These are phyloP conservation scores for Basileuterus tristriatus DNA, from an alignment of 2,797 vertebrate species.

Conservation along the genomic window DNA sequence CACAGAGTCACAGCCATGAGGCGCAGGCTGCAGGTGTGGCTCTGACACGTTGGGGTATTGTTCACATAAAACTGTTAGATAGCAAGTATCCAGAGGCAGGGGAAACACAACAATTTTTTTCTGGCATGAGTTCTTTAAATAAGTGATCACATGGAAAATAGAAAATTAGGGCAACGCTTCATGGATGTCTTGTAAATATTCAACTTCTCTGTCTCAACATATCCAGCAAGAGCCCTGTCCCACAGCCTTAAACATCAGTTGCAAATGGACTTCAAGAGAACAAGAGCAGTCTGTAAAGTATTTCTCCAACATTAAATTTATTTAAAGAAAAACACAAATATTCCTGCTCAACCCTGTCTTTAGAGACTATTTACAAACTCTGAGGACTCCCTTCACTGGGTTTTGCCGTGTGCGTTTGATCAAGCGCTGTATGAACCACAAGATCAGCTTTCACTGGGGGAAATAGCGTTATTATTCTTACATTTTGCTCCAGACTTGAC, in stretches of 20 bases:
- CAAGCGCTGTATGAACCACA: conserved; percentile 22
- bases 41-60: conserved; percentile 15
- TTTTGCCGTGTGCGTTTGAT: conserved; percentile 29
- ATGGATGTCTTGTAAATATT: not conserved
- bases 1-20: conserved; percentile 35
- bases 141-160: not conserved
- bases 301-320: not conserved
- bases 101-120: not conserved
- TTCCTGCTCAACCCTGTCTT: not conserved
- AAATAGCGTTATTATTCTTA: conserved; percentile 54
- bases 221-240: not conserved
- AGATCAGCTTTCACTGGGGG: conserved; percentile 57
- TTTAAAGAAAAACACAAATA: not conserved
- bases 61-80: conserved; percentile 37
- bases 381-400: not conserved
- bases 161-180: not conserved
- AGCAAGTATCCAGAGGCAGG: conserved; percentile 43
- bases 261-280: not conserved
- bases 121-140: not conserved
- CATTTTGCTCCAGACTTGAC: conserved; percentile 63
- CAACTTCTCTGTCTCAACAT: not conserved
- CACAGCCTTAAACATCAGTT: not conserved
- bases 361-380: conserved; percentile 53
- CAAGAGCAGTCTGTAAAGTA: not conserved
- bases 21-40: conserved; percentile 62